Evolutionary conservation across 2,888 invertebrate species (phyloP), one percentile per base, ranked within the genome.

Genomic region (Itoplectis maculator): DNA sequence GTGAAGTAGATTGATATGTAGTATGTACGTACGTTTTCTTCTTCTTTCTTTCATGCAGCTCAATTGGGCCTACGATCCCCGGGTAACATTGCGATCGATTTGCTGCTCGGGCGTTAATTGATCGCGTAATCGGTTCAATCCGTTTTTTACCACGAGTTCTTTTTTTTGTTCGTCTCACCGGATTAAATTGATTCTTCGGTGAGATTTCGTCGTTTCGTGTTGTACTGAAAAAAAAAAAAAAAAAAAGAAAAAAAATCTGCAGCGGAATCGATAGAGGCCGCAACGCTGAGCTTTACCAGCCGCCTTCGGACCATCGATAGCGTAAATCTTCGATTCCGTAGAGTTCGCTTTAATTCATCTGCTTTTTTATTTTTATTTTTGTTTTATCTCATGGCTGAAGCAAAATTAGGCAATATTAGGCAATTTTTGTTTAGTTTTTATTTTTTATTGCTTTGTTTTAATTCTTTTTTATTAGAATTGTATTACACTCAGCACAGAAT

Each of bases 221-320:
- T 84, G 79, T 82, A 88, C 8, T 61, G 37, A 61, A 84, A 5
- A 29, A 29, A 29, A 29, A 29, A 29, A 29, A 29, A 29, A 29
- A 29, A 29, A 29, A 5, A 2, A 29, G 5, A 29, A 29, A 2
- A 29, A 29, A 29, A 29, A 29, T 5, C 89, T 88, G 88, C 89
- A 89, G 84, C 74, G 85, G 82, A 89, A 89, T 89, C 89, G 84
- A 89, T 89, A 89, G 75, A 79, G 83, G 29, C 29, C 49, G 63
- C 78, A 70, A 77, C 79, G 66, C 79, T 76, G n/a, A n/a, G 59
- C 15, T 35, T 77, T 74, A 77, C 70, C 75, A 78, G 51, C 66
- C 66, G 73, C 54, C 78, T 68, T 77, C 54, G 77, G 69, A 70
- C 72, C 72, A 75, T 47, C 40, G 20, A 76, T 76, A 76, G 61